Conservation (phyloP, 1,140 invertebrate genomes). For the Bombus haemorrhoidalis region DNA sequence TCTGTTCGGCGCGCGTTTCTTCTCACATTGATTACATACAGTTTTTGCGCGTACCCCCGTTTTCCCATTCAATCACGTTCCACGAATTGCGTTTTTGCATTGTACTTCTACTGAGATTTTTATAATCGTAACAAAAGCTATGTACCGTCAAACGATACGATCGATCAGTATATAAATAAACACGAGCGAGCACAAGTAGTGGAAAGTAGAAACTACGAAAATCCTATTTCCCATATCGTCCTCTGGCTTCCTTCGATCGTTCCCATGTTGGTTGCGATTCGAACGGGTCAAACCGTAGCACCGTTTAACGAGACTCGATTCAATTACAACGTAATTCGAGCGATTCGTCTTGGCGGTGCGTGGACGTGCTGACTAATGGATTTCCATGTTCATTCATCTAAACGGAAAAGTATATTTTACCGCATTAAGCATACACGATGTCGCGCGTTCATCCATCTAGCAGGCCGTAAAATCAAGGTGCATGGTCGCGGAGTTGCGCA, state of each 20-base stretch:
- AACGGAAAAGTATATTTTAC: constrained; percentile 17
- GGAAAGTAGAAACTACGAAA: too few species aligned
- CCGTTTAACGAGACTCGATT: not conserved
- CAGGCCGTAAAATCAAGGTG: not conserved
- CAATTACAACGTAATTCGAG: constrained; percentile 4
- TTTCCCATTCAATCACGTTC: too few species aligned
- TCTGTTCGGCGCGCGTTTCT: not conserved
- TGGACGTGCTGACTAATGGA: constrained; percentile 2
- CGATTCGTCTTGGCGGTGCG: not conserved
- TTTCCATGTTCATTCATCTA: not conserved
- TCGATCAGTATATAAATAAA: too few species aligned
- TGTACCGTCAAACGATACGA: too few species aligned
- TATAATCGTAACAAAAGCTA: too few species aligned
- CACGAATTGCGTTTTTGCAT: too few species aligned
- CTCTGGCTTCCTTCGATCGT: too few species aligned
- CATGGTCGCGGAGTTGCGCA: not conserved
- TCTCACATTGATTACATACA: too few species aligned
- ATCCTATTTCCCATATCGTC: too few species aligned
- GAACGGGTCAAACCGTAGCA: not conserved
- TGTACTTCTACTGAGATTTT: too few species aligned
- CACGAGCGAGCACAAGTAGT: too few species aligned
- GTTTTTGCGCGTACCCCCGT: too few species aligned
- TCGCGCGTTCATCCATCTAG: not conserved
- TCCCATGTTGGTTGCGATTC: not conserved
- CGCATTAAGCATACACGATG: not conserved